A percentile compares a stretch with the other conserved stretches of the same genome.
Evolutionary conservation across 1,140 invertebrate genomes (phyloP).

Genomic region (Pollicipes pollicipes): DNA sequence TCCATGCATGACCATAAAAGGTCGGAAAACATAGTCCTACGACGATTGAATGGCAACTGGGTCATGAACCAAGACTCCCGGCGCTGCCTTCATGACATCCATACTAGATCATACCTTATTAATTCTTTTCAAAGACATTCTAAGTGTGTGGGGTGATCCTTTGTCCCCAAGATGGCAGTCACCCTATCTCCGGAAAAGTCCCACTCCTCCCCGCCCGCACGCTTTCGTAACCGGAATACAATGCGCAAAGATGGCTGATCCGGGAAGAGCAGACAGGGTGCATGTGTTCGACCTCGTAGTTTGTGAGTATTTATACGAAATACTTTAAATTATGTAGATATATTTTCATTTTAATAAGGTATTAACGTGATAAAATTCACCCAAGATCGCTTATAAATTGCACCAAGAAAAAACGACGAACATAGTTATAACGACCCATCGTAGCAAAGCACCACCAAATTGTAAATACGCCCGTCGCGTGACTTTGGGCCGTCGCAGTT

Average conservation of each 20-base stretch:
- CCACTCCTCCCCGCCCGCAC: neutral
- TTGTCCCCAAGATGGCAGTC: neutral
- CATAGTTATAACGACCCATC: too few species aligned
- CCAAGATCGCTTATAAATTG: too few species aligned
- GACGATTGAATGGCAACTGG: neutral
- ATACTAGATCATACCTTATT: neutral
- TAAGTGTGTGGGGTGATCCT: neutral
- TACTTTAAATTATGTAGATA: too few species aligned
- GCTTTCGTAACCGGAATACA: neutral
- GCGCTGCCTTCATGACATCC: neutral
- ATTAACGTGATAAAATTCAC: too few species aligned
- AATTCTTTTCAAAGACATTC: neutral
- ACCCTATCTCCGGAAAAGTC: neutral
- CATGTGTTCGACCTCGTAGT: too few species aligned
- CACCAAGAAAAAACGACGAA: too few species aligned
- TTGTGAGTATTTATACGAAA: too few species aligned
- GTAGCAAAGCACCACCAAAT: too few species aligned
- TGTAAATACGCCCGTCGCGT: too few species aligned
- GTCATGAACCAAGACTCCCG: neutral
- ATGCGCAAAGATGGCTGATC: constrained; percentile 1
- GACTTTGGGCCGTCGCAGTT: too few species aligned
- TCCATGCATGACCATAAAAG: neutral
- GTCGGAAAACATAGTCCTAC: neutral
- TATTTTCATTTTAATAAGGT: too few species aligned
- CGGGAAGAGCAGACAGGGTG: neutral